Percentiles rank a stretch among this genome's conserved stretches.
Conservation (phyloP, 1,140 invertebrate genomes). For the Monochamus saltuarius region DNA sequence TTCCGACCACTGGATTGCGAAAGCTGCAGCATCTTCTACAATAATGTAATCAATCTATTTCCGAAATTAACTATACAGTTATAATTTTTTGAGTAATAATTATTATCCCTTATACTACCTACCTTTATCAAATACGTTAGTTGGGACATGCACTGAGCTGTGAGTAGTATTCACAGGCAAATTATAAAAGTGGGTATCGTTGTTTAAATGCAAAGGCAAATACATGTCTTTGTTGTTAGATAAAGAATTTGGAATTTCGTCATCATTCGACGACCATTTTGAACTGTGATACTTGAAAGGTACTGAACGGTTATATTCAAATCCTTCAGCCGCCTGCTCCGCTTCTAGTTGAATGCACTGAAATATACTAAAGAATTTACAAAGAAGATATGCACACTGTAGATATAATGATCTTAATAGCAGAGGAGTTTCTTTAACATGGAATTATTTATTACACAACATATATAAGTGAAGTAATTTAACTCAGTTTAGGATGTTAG, state of each 20-base stretch:
- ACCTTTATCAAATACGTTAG: constrained; percentile 88
- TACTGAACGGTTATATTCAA: constrained; percentile 51
- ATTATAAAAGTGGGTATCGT: constrained; percentile 82
- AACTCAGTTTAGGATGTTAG: too few relatives aligned
- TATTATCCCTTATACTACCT: constrained; percentile 33
- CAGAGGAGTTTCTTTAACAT: neutral
- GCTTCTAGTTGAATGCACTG: constrained; percentile 72
- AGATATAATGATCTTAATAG: neutral
- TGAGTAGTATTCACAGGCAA: constrained; percentile 78
- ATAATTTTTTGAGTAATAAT: neutral
- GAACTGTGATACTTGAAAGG: constrained; percentile 66
- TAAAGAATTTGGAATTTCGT: constrained; percentile 47
- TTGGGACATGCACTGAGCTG: constrained; percentile 91
- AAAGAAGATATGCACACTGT: neutral
- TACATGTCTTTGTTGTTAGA: constrained; percentile 53
- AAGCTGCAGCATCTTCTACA: constrained; percentile 60
- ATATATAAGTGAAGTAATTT: too few relatives aligned
- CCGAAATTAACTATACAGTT: neutral
- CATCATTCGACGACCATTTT: constrained; percentile 62
- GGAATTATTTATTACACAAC: constrained; percentile 7
- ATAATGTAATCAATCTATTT: constrained; percentile 6
- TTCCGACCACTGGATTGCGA: constrained; percentile 86
- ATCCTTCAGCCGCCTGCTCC: constrained; percentile 63
- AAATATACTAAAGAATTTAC: constrained; percentile 26
- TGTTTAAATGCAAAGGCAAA: constrained; percentile 61